Evolutionary conservation across 2,888 invertebrate genomes (phyloP).

Genomic region (Bimastos eiseni): DNA sequence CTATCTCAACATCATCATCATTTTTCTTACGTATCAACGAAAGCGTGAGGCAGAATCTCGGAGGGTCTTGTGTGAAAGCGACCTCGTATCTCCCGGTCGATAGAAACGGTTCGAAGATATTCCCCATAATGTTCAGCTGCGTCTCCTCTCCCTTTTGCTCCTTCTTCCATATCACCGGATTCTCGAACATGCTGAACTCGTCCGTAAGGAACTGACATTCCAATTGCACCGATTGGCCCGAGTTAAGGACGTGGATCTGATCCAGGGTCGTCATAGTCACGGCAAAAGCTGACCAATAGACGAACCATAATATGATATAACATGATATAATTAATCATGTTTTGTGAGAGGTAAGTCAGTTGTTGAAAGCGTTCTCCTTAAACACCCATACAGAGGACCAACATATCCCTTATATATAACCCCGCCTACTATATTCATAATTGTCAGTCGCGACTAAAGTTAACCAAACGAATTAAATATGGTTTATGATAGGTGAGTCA

Average conservation of each 20-base stretch:
- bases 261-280: slow-evolving; percentile 29
- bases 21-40: not conserved
- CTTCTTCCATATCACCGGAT: slow-evolving; percentile 41
- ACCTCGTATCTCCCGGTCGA: slow-evolving; percentile 37
- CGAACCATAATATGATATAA: not conserved
- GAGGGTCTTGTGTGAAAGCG: slow-evolving; percentile 29
- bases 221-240: slow-evolving; percentile 25
- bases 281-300: not conserved
- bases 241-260: slow-evolving; percentile 27
- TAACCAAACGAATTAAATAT: no score
- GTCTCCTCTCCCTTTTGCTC: slow-evolving; percentile 37
- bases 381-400: no score
- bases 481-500: no score
- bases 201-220: slow-evolving; percentile 32
- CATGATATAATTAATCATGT: no score
- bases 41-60: slow-evolving; percentile 17
- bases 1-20: no score
- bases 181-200: slow-evolving; percentile 34
- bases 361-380: no score
- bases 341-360: no score
- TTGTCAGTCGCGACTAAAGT: no score
- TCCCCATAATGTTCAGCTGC: slow-evolving; percentile 41
- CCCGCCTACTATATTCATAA: no score
- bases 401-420: no score
- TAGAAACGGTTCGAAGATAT: slow-evolving; percentile 37